Evolutionary conservation across 2,888 invertebrate genomes (phyloP).

Genomic region (Hyalella azteca): DNA sequence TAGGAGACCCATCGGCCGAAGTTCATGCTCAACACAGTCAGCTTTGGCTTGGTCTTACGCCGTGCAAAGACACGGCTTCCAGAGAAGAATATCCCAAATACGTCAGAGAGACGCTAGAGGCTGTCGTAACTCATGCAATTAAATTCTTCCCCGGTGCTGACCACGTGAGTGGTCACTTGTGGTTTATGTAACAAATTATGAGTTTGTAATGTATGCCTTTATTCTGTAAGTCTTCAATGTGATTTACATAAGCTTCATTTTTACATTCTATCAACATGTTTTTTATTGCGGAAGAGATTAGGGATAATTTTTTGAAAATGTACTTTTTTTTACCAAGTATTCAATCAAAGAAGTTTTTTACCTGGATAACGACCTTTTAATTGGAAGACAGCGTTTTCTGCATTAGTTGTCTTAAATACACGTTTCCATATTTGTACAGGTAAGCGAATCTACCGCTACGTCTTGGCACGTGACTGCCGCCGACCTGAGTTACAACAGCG

Average conservation of each 20-base stretch:
- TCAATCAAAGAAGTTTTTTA: too few relatives aligned
- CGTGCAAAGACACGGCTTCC: neutral
- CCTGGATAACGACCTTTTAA: too few relatives aligned
- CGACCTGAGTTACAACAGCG: slow-evolving; percentile 51
- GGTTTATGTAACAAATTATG: too few relatives aligned
- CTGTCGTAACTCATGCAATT: slow-evolving; percentile 48
- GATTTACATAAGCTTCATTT: too few relatives aligned
- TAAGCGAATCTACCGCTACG: slow-evolving; percentile 15
- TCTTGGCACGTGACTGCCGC: slow-evolving; percentile 51
- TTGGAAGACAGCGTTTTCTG: too few relatives aligned
- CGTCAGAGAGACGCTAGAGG: slow-evolving; percentile 38
- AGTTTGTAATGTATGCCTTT: too few relatives aligned
- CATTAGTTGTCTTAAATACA: too few relatives aligned
- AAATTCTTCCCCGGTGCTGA: slow-evolving; percentile 52
- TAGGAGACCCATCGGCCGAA: slow-evolving; percentile 46
- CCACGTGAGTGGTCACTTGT: slow-evolving; percentile 47
- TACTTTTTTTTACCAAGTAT: too few relatives aligned
- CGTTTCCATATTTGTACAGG: neutral
- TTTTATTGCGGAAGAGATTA: too few relatives aligned
- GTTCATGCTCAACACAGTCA: slow-evolving; percentile 50
- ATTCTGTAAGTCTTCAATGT: too few relatives aligned
- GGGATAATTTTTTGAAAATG: too few relatives aligned
- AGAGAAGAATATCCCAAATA: neutral
- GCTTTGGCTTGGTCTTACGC: slow-evolving; percentile 47
- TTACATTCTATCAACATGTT: too few relatives aligned